phyloP scores from a whole-genome alignment of 2,888 invertebrate genomes.

The Sarcophaga rosellei region DNA sequence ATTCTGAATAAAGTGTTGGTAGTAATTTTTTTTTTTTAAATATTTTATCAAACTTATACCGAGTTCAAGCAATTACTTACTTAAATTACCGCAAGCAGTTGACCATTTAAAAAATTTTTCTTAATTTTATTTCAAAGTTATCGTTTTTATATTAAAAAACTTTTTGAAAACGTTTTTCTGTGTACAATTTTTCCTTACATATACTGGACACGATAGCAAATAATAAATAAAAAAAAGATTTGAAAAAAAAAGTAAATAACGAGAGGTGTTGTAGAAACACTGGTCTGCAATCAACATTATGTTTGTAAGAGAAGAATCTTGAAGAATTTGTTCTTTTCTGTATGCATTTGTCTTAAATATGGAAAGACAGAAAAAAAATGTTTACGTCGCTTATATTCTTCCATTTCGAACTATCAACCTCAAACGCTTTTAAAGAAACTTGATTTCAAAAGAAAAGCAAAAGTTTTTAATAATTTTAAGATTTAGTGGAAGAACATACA shows the following conservation, averaged over 20 bases:
- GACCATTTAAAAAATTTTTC: not conserved
- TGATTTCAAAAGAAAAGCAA: not conserved
- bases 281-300: too few relatives aligned
- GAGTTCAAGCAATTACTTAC: not conserved
- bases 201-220: constrained; percentile 1
- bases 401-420: too few relatives aligned
- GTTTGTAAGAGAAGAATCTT: too few relatives aligned
- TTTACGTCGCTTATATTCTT: too few relatives aligned
- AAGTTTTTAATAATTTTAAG: constrained; percentile 27
- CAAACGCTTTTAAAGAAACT: too few relatives aligned
- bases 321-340: too few relatives aligned
- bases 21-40: too few relatives aligned
- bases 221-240: not conserved
- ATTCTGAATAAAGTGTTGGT: too few relatives aligned
- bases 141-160: constrained; percentile 5
- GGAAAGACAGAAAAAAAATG: too few relatives aligned
- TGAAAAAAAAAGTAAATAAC: not conserved
- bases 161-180: not conserved
- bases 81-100: not conserved
- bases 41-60: not conserved
- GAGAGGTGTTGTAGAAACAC: too few relatives aligned
- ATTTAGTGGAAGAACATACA: not conserved
- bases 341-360: too few relatives aligned
- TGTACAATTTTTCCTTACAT: not conserved
- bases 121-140: not conserved